Evolutionary conservation across 2,113 vertebrate genomes (phyloP), one percentile per base, ranked within the genome.

Genomic region (Lepus europaeus): DNA sequence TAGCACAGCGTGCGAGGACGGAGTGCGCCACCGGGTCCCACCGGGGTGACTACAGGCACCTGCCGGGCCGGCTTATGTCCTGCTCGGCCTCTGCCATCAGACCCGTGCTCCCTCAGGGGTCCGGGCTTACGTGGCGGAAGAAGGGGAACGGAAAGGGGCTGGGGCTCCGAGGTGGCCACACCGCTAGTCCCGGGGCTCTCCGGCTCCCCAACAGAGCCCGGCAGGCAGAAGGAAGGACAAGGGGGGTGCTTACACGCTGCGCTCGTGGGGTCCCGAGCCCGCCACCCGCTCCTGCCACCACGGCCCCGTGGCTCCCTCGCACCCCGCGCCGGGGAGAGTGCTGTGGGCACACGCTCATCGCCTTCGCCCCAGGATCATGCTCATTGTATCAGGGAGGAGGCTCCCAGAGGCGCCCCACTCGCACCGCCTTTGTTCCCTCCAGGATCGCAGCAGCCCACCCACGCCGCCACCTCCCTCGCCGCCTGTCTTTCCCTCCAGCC

Each of bases 281-380:
- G 17, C 17, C 23, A 36, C 33, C 25, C 66, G 29, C 66, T 4
- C 64, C 33, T n/a, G 64, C 33, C 23, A 98, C 98, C 98, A 98
- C 97, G 97, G 98, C 98, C 98, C 98, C 93, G 96, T 16, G 90
- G 20, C 77, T 89, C 69, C 51, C 90, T 86, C 10, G 73, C 39
- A 87, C 76, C 70, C 87, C 1, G 20, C n/a, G 33, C 74, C 63
- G 4, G 11, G 31, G 70, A 39, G 61, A 59, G 83, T 53, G 72
- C 53, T 87, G 49, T 81, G n/a, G 73, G 89, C 8, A 17, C 27
- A 36, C 63, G 63, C 90, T 92, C 73, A 76, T 53, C 25, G n/a
- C 66, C 17, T 22, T 78, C 49, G 22, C 13, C 45, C 69, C 4
- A 4, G 70, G 74, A 87, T 95, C 94, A 92, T 92, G 80, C 96